These are phyloP conservation scores for Choloepus hoffmanni DNA, from an alignment of 2,113 vertebrate genomes.

Conservation along the genomic window DNA sequence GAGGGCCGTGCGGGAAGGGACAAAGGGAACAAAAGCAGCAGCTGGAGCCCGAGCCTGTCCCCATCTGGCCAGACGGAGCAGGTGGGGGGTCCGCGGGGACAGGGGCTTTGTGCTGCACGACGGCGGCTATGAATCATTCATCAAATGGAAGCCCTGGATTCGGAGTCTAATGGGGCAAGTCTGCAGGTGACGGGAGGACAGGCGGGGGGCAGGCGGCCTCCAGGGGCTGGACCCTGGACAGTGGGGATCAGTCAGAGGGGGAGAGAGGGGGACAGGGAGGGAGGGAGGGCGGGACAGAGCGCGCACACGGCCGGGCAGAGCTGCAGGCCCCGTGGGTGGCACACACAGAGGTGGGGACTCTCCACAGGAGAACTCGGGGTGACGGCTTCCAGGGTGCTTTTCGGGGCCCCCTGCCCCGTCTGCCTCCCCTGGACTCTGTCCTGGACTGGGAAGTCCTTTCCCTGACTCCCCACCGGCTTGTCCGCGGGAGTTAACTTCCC, in stretches of 20 bases:
- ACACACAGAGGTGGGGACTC: no score
- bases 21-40: background rate
- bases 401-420: no score
- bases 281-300: no score
- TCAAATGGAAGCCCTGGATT: background rate
- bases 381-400: no score
- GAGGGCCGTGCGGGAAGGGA: background rate
- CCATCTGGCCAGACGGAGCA: constrained; percentile 52
- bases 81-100: background rate
- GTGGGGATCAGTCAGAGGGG: background rate
- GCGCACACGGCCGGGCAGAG: no score
- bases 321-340: no score
- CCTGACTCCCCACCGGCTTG: no score
- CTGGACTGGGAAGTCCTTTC: background rate
- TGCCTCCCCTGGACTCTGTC: no score
- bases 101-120: constrained; percentile 41
- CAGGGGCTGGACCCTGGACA: no score
- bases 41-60: background rate
- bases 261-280: no score
- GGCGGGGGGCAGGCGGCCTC: background rate
- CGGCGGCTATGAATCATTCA: constrained; percentile 1
- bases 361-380: no score
- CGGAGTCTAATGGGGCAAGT: constrained; percentile 49
- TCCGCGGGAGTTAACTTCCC: no score
- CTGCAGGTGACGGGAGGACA: background rate